Base-by-base conservation (phyloP, 2,888 invertebrate species). In the Macrosiphum euphorbiae region DNA sequence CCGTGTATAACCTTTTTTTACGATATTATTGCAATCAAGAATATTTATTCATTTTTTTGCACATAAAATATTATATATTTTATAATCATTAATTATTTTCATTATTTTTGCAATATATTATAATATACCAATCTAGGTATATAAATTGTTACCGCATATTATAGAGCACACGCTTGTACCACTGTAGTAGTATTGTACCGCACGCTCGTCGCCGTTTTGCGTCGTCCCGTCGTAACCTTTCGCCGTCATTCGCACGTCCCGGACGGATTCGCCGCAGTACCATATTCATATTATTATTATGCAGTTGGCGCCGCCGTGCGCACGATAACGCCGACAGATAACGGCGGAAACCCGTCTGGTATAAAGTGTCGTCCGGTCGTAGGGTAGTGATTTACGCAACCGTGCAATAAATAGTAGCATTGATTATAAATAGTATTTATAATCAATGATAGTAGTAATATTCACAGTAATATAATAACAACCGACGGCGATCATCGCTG, bases 141-240 rank as follows among this genome's bases (percentile, higher is more conserved):
- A n/a, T 11, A 4, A 20, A 78, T 35, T 20, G 7, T 35, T 35
- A 35, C 35, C n/a, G 67, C 20, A 35, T 7, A 35, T 58, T 26
- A 78, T 13, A 67, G 61, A n/a, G 13, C 61, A 67, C 61, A 67
- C n/a, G n/a, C n/a, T 35, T 16, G 67, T 61, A 61, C 61, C 11
- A 3, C 61, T 28, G 11, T 11, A 61, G 24, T 11, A n/a, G 5
- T 16, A 20, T 78, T 35, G n/a, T n/a, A 78, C 35, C 7, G 67
- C 35, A 35, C 67, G 67, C 11, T 47, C n/a, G 67, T 35, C 67
- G 35, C 20, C 55, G 55, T 78, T 78, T 78, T 24, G 78, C 78
- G 35, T 78, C 35, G 78, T 20, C 78, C 78, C 35, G 78, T 78
- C 78, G 78, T 78, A 78, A 78, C 78, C 78, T 78, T 78, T 78